Evolutionary conservation across 1,140 invertebrate genomes (phyloP), one percentile per base, ranked within the genome.

Genomic region (Euglossa dilemma): DNA sequence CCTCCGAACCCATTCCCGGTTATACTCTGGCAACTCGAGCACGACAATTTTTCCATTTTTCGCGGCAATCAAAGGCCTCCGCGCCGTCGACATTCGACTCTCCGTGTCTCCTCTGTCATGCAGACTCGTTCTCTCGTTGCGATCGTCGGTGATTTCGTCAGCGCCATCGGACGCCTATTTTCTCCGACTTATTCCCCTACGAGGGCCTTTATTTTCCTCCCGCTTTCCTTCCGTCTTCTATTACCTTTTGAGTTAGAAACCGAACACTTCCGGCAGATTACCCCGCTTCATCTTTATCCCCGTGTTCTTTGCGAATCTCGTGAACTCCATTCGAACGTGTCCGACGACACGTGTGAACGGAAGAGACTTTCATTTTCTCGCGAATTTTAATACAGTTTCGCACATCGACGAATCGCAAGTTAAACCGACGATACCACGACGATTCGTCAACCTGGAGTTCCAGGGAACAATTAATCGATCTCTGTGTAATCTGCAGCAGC

Each of bases 21-120:
- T 66, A 50, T 8, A 74, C 52, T 79, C 77, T 63, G 59, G 52
- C 70, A n/a, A 59, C 20, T 45, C 76, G 66, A 47, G 74, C 57
- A 61, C 28, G 79, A 87, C 86, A 83, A 88, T 88, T 88, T 88
- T 85, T 83, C 86, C 66, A 85, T 88, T 88, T 88, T 77, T 64
- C 56, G 47, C 36, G 54, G 63, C 83, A 85, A 88, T 87, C 86
- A 85, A 82, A 83, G 47, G 23, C 73, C 54, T 57, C 36, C 47
- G 47, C 36, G 52, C 66, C 73, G 64, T 25, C 72, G 57, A 78
- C 52, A 59, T 80, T 87, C 71, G 74, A 76, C 57, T 47, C 70
- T 77, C 57, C 64, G 80, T 72, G 56, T 64, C 54, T 73, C 54
- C 72, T 81, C 83, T 61, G 54, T 79, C 67, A 47, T 54, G 52